A percentile compares a stretch with the other conserved stretches of the same genome.
Evolutionary conservation across 2,113 vertebrate genomes (phyloP).

Genomic region (Anthoscopus minutus): DNA sequence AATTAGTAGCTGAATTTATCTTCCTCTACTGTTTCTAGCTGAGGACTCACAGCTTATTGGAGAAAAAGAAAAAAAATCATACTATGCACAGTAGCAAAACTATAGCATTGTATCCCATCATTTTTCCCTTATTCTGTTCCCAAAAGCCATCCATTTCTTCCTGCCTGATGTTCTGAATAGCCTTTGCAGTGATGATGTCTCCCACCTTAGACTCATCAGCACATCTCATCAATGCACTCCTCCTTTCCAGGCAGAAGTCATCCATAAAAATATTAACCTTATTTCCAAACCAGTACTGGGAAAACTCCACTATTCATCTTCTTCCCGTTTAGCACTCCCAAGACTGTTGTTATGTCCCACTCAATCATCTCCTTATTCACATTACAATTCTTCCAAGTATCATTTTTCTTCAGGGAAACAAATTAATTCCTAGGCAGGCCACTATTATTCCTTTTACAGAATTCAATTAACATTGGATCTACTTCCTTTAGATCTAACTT

Average conservation of each 20-base stretch:
- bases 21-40: background rate
- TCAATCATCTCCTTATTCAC: background rate
- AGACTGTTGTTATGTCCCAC: background rate
- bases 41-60: background rate
- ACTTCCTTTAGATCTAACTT: background rate
- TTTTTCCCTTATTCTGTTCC: background rate
- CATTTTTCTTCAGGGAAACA: background rate
- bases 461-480: background rate
- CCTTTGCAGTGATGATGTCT: background rate
- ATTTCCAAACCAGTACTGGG: background rate
- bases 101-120: background rate
- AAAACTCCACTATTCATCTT: background rate
- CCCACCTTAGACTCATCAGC: background rate
- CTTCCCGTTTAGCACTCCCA: background rate
- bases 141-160: background rate
- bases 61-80: background rate
- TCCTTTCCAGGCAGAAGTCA: background rate
- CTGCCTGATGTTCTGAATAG: background rate
- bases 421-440: background rate
- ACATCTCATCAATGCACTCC: background rate
- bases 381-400: background rate
- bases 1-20: background rate
- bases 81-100: background rate
- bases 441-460: background rate
- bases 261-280: background rate